These are phyloP conservation scores for Drosophila pectinifera DNA, from an alignment of 1,140 invertebrate genomes.

Conservation along the genomic window DNA sequence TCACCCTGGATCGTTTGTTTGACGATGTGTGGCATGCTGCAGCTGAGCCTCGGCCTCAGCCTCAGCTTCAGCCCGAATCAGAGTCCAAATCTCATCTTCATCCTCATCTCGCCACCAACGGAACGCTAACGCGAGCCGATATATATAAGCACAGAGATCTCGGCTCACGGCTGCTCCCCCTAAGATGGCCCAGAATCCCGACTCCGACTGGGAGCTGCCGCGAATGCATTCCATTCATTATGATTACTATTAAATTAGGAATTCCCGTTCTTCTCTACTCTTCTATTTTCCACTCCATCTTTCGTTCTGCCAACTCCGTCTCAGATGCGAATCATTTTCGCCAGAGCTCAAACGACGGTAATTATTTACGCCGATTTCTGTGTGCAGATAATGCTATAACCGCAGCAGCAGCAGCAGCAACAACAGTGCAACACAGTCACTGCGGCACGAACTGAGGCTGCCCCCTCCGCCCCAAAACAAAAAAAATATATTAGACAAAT, in stretches of 20 bases:
- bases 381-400: conserved; percentile 50
- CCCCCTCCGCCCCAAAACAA: not conserved
- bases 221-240: conserved; percentile 65
- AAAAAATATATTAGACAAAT: conserved; percentile 46
- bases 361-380: conserved; percentile 65
- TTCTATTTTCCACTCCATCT: conserved; percentile 38
- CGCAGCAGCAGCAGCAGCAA: conserved; percentile 7
- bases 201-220: conserved; percentile 33
- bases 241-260: conserved; percentile 69
- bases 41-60: conserved; percentile 3
- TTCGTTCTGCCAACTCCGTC: conserved; percentile 39
- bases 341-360: conserved; percentile 49
- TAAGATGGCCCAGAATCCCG: conserved; percentile 36
- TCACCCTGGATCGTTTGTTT: conserved; percentile 16
- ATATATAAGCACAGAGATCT: conserved; percentile 19
- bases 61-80: not conserved
- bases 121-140: conserved; percentile 37
- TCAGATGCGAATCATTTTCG: conserved; percentile 50
- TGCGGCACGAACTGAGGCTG: conserved; percentile 39
- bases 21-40: conserved; percentile 34
- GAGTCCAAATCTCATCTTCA: conserved; percentile 22
- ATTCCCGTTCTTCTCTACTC: conserved; percentile 56
- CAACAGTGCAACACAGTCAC: conserved; percentile 18
- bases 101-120: conserved; percentile 41
- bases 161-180: conserved; percentile 11